phyloP scores from a whole-genome alignment of 2,888 invertebrate species.

The Erebia ligea region DNA sequence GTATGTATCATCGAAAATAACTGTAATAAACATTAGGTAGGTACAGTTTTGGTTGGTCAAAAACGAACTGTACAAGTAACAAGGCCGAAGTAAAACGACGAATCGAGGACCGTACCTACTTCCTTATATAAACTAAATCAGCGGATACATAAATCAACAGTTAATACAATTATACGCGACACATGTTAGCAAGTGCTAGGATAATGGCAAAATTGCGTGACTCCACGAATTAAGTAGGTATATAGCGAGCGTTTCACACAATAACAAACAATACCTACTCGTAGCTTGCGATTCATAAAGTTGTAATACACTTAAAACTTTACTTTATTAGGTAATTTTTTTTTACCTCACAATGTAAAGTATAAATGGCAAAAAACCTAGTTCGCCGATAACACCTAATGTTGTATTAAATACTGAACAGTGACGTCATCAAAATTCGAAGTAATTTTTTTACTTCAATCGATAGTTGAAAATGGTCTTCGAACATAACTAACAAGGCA shows the following conservation, averaged over 20 bases:
- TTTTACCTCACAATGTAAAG: background rate
- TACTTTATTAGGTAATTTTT: background rate
- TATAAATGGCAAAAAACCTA: background rate
- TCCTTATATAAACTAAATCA: conserved; percentile 37
- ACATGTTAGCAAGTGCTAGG: conserved; percentile 39
- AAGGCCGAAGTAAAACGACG: conserved; percentile 30
- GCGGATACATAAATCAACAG: conserved; percentile 44
- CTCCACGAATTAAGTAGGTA: conserved; percentile 52
- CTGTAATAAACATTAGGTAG: no score
- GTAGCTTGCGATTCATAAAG: conserved; percentile 58
- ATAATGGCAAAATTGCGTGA: conserved; percentile 61
- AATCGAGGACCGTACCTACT: conserved; percentile 31
- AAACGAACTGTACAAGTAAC: conserved; percentile 16
- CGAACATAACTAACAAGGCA: no score
- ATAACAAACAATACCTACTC: conserved; percentile 59
- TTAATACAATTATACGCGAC: conserved; percentile 41
- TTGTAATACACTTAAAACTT: conserved; percentile 5
- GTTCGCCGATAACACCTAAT: background rate
- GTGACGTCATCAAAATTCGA: no score
- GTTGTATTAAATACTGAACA: no score
- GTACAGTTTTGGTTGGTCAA: background rate
- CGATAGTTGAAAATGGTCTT: no score
- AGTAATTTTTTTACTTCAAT: no score
- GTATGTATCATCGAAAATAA: no score
- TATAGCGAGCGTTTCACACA: conserved; percentile 59